Evolutionary conservation across 2,797 vertebrate species (phyloP).

Genomic region (Lacerta bilineata): DNA sequence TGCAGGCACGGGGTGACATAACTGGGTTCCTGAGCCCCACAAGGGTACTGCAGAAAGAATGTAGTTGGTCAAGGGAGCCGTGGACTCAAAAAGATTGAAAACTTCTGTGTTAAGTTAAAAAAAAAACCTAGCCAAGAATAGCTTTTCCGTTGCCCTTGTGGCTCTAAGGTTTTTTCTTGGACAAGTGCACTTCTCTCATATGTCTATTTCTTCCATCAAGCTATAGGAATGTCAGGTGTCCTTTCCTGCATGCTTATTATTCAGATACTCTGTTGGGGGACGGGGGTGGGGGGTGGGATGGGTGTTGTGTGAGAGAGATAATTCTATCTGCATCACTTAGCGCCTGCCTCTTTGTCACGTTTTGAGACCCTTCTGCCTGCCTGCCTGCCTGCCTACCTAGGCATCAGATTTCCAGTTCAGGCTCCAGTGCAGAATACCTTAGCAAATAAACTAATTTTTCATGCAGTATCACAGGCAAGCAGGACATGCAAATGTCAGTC

Average conservation of each 20-base stretch:
- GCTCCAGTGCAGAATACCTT: not conserved
- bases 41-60: too few relatives aligned
- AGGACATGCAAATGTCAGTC: conserved; percentile 40
- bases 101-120: too few relatives aligned
- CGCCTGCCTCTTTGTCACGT: not conserved
- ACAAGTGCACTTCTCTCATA: not conserved
- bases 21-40: too few relatives aligned
- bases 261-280: not conserved
- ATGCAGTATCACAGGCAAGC: not conserved
- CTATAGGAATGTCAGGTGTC: not conserved
- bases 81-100: too few relatives aligned
- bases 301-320: not conserved
- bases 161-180: not conserved
- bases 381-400: not conserved
- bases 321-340: not conserved
- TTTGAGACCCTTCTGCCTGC: not conserved
- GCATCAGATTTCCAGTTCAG: not conserved
- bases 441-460: conserved; percentile 1
- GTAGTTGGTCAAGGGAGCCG: too few relatives aligned
- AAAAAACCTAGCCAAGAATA: not conserved
- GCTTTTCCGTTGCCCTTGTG: not conserved
- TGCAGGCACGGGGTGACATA: too few relatives aligned
- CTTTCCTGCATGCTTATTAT: not conserved
- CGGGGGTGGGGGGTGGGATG: too few relatives aligned
- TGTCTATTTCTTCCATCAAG: not conserved